Evolutionary conservation across 2,113 vertebrate species (phyloP).

Genomic region (Pogona vitticeps): DNA sequence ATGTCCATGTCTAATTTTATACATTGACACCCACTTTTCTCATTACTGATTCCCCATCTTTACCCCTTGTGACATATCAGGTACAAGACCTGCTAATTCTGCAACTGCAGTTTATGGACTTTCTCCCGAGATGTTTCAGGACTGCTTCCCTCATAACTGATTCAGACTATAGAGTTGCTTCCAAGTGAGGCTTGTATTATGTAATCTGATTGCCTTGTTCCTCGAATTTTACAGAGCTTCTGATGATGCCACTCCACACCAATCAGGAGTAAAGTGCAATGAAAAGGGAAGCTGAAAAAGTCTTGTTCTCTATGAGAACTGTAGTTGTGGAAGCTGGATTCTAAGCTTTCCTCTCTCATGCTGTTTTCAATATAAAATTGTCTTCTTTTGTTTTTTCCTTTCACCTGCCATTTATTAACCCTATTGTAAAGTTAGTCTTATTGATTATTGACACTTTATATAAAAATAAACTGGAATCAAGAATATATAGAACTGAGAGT

Average conservation of each 20-base stretch:
- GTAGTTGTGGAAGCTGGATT: neutral
- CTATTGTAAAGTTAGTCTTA: neutral
- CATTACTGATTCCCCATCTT: neutral
- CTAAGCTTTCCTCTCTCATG: neutral
- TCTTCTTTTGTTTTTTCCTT: neutral
- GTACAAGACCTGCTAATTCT: neutral
- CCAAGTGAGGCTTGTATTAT: neutral
- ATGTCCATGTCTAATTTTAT: neutral
- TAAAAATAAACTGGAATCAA: neutral
- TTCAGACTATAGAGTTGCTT: neutral
- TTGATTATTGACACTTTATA: neutral
- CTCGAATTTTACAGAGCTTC: neutral
- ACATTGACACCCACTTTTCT: neutral
- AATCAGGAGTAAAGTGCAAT: neutral
- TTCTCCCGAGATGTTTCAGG: neutral
- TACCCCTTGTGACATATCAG: neutral
- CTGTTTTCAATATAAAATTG: neutral
- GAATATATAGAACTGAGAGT: neutral
- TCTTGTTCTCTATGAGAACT: neutral
- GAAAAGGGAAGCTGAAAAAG: neutral
- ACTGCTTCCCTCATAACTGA: neutral
- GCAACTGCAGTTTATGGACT: neutral
- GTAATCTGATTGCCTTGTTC: neutral
- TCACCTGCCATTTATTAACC: neutral
- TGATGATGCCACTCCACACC: neutral